These are phyloP conservation scores for Hycleus cichorii DNA, from an alignment of 1,140 invertebrate genomes.

Conservation along the genomic window DNA sequence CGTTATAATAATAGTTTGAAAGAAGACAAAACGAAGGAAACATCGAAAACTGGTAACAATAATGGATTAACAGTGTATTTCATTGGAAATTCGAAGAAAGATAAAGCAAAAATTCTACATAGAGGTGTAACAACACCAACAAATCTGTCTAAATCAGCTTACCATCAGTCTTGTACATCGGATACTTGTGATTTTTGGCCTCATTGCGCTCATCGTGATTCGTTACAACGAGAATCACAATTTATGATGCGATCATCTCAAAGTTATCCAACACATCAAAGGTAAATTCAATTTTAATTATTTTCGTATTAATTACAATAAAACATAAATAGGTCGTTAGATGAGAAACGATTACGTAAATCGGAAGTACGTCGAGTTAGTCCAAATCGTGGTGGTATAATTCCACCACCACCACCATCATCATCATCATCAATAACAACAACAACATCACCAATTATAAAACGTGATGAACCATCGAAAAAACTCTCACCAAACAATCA, in stretches of 20 bases:
- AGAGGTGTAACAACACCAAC: slow-evolving; percentile 45
- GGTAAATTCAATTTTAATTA: slow-evolving; percentile 16
- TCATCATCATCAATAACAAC: too few relatives aligned
- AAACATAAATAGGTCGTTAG: neutral
- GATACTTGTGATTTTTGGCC: slow-evolving; percentile 53
- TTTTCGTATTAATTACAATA: neutral
- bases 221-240: slow-evolving; percentile 10
- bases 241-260: slow-evolving; percentile 48
- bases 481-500: slow-evolving; percentile 42
- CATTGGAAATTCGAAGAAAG: slow-evolving; percentile 35
- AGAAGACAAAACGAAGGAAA: slow-evolving; percentile 37
- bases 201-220: slow-evolving; percentile 47
- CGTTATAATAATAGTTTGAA: slow-evolving; percentile 39
- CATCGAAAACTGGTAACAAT: slow-evolving; percentile 31
- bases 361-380: slow-evolving; percentile 29
- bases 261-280: slow-evolving; percentile 48
- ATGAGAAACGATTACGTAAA: slow-evolving; percentile 14
- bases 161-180: slow-evolving; percentile 40
- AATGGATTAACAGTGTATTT: slow-evolving; percentile 46
- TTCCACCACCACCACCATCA: neutral
- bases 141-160: slow-evolving; percentile 18
- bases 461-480: slow-evolving; percentile 18
- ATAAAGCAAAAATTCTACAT: slow-evolving; percentile 40
- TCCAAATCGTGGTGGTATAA: slow-evolving; percentile 12
- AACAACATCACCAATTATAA: too few relatives aligned